Percentiles rank a stretch among this genome's conserved stretches.
These are phyloP conservation scores for Triplophysa dalaica DNA, from an alignment of 2,113 vertebrate genomes.

Conservation along the genomic window DNA sequence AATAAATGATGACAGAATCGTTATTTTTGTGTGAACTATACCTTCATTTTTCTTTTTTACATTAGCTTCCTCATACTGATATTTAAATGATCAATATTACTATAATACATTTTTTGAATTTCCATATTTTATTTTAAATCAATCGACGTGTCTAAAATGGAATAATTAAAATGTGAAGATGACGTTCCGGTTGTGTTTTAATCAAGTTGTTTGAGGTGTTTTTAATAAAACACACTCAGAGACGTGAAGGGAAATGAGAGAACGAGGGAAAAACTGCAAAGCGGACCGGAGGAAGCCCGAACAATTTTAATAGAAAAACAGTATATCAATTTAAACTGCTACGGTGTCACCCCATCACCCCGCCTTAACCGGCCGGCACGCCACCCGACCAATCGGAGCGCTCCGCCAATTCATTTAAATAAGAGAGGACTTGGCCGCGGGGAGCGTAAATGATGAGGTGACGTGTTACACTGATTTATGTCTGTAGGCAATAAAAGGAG, in stretches of 20 bases:
- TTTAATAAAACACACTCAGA: neutral
- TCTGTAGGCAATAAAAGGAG: slow-evolving; percentile 92
- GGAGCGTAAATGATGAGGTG: slow-evolving; percentile 92
- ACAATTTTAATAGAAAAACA: slow-evolving; percentile 59
- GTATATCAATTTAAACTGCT: slow-evolving; percentile 61
- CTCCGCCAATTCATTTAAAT: slow-evolving; percentile 93
- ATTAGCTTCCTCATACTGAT: too few species aligned
- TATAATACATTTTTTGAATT: too few species aligned
- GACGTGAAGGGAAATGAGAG: slow-evolving; percentile 10
- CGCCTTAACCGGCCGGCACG: slow-evolving; percentile 72
- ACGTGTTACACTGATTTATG: slow-evolving; percentile 95
- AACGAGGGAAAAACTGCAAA: slow-evolving; percentile 40
- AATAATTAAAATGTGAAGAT: neutral
- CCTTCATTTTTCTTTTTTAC: too few species aligned
- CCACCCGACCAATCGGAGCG: slow-evolving; percentile 88
- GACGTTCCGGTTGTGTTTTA: neutral
- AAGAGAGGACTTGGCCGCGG: slow-evolving; percentile 93
- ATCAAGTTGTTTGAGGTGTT: neutral
- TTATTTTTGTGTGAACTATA: too few species aligned
- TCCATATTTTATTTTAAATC: too few species aligned
- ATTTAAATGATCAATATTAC: too few species aligned
- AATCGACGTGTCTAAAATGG: too few species aligned
- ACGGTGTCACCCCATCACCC: slow-evolving; percentile 58
- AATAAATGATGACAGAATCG: too few species aligned
- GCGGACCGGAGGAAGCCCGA: slow-evolving; percentile 44